Conservation (phyloP, 2,888 invertebrate genomes). For the Pardosa pseudoannulata region DNA sequence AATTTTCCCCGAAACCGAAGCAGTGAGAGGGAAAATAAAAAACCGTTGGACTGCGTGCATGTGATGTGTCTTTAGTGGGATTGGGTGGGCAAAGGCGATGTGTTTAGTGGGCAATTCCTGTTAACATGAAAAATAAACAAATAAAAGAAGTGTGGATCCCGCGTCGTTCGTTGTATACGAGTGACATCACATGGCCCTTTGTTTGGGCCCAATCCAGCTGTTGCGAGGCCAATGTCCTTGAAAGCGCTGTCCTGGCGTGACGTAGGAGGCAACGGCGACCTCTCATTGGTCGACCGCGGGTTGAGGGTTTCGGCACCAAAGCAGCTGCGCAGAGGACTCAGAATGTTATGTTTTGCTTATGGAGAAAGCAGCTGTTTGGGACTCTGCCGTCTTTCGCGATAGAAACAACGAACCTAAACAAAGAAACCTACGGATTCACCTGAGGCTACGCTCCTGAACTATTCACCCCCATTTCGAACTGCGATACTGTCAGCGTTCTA, state of each 20-base stretch:
- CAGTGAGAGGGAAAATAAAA: too few species aligned
- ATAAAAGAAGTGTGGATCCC: too few species aligned
- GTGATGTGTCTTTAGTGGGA: too few species aligned
- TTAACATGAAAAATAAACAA: too few species aligned
- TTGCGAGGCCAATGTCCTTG: slow-evolving; percentile 71
- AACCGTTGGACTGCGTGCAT: too few species aligned
- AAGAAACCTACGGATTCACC: slow-evolving; percentile 33
- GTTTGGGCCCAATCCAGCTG: slow-evolving; percentile 71
- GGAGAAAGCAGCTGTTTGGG: slow-evolving; percentile 66
- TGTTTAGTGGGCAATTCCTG: too few species aligned
- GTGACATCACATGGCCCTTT: slow-evolving; percentile 59
- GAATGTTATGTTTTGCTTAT: slow-evolving; percentile 70
- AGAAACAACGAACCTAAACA: slow-evolving; percentile 50
- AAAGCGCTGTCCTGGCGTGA: slow-evolving; percentile 64
- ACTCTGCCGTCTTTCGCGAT: slow-evolving; percentile 1
- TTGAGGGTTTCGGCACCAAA: slow-evolving; percentile 60
- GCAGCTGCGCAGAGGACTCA: slow-evolving; percentile 55
- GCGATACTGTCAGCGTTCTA: not conserved
- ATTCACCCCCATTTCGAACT: too few species aligned
- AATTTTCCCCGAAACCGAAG: too few species aligned
- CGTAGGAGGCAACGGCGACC: slow-evolving; percentile 34
- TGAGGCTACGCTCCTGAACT: not conserved
- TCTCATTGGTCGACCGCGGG: slow-evolving; percentile 29
- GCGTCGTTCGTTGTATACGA: too few species aligned
- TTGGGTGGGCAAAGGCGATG: too few species aligned